Percentiles rank a stretch among this genome's conserved stretches.
Evolutionary conservation across 1,140 invertebrate genomes (phyloP).

Genomic region (Musca domestica): DNA sequence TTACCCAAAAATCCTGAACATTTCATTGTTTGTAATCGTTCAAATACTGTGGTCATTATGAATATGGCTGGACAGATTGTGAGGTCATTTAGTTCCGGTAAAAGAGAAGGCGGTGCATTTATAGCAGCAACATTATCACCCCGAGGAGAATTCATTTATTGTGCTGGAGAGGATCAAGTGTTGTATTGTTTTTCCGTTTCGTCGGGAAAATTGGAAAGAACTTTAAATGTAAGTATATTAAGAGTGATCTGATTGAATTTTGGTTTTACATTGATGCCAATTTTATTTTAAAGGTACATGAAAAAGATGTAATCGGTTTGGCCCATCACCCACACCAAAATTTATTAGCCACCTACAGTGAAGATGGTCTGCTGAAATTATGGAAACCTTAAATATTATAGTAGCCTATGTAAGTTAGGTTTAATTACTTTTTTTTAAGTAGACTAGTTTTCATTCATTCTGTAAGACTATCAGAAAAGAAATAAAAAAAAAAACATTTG

Average conservation of each 20-base stretch:
- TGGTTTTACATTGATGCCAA: neutral
- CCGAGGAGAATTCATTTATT: slow-evolving; percentile 95
- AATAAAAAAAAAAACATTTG: too few species aligned
- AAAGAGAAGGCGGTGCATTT: slow-evolving; percentile 96
- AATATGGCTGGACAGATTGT: slow-evolving; percentile 99
- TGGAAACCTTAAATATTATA: slow-evolving; percentile 82
- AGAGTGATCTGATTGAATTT: neutral
- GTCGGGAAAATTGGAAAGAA: slow-evolving; percentile 96
- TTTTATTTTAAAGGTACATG: slow-evolving; percentile 74
- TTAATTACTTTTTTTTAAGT: slow-evolving; percentile 20
- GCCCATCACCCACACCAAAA: slow-evolving; percentile 99
- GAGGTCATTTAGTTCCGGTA: slow-evolving; percentile 94
- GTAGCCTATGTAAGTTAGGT: neutral
- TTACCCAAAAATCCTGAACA: slow-evolving; percentile 95
- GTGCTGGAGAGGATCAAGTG: slow-evolving; percentile 95
- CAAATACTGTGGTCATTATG: slow-evolving; percentile 96
- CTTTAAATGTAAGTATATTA: slow-evolving; percentile 76
- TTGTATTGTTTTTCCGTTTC: slow-evolving; percentile 96
- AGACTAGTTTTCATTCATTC: slow-evolving; percentile 38
- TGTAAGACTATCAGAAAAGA: slow-evolving; percentile 67
- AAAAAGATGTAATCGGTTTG: slow-evolving; percentile 97
- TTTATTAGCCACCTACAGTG: slow-evolving; percentile 92
- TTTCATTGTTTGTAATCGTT: slow-evolving; percentile 97
- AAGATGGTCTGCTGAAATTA: slow-evolving; percentile 92
- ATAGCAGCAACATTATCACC: slow-evolving; percentile 89